phyloP scores from a whole-genome alignment of 1,140 invertebrate genomes.

The Akabosia matsudoensis region DNA sequence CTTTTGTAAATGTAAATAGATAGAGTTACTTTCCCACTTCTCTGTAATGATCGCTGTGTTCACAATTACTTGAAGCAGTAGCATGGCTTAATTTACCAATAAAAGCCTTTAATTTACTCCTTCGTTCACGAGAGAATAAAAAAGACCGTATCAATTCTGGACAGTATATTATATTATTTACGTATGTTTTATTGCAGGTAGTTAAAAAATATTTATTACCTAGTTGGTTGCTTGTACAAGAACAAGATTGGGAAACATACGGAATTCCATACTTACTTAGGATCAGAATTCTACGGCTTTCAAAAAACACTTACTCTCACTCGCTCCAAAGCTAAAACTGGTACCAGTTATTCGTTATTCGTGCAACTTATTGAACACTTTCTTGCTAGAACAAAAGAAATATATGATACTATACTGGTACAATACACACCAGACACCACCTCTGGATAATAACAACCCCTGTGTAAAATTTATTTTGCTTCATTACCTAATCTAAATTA shows the following conservation, averaged over 20 bases:
- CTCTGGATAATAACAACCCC: background rate
- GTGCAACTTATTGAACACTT: too few species aligned
- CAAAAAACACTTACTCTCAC: too few species aligned
- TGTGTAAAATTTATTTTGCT: background rate
- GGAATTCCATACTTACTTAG: too few species aligned
- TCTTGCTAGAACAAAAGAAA: too few species aligned
- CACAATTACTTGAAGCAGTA: background rate
- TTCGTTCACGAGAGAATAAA: background rate
- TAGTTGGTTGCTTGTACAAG: too few species aligned
- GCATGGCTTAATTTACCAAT: slow-evolving; percentile 1
- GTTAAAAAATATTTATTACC: slow-evolving; percentile 16
- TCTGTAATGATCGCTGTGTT: background rate
- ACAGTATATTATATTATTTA: background rate
- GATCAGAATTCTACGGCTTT: too few species aligned
- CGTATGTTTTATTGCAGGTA: background rate
- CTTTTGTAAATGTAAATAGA: background rate
- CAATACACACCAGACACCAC: too few species aligned
- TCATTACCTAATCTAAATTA: background rate
- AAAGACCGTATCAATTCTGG: background rate
- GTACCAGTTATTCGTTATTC: too few species aligned
- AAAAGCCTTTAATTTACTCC: slow-evolving; percentile 11
- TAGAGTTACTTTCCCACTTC: background rate
- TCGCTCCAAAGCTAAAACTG: too few species aligned
- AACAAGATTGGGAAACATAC: too few species aligned
- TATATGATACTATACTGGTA: too few species aligned